Evolutionary conservation across 2,113 vertebrate genomes (phyloP).

Genomic region (Pogonocichla stellata): DNA sequence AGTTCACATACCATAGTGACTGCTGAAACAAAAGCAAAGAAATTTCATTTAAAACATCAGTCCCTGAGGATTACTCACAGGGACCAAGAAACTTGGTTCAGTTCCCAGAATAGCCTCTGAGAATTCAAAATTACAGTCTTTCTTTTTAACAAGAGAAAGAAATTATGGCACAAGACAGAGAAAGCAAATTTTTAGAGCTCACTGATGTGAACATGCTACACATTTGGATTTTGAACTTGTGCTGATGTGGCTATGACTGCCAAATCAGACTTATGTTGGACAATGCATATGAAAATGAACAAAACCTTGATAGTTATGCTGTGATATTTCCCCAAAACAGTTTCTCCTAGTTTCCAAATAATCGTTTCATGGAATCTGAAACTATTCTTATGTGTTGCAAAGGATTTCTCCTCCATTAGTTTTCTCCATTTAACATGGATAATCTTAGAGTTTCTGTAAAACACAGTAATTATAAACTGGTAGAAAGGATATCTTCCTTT

Average conservation of each 20-base stretch:
- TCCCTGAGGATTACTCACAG: neutral
- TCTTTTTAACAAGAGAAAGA: neutral
- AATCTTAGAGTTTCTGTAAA: neutral
- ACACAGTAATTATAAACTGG: neutral
- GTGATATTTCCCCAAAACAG: neutral
- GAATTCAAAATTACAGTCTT: neutral
- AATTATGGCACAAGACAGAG: neutral
- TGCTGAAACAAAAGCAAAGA: neutral
- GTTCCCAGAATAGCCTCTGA: neutral
- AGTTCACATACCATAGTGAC: neutral
- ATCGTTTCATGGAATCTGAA: neutral
- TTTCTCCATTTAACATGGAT: neutral
- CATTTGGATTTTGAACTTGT: neutral
- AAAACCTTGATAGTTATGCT: rapidly evolving
- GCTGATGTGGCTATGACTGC: neutral
- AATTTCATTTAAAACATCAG: neutral
- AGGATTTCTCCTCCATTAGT: neutral
- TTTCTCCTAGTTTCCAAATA: neutral
- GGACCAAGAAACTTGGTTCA: neutral
- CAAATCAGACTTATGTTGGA: neutral
- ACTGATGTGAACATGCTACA: neutral
- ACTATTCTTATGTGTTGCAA: neutral
- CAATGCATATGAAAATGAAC: neutral
- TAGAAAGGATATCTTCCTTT: neutral
- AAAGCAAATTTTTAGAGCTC: neutral